phyloP scores from a whole-genome alignment of 2,888 invertebrate genomes.

The Malachius bipustulatus region DNA sequence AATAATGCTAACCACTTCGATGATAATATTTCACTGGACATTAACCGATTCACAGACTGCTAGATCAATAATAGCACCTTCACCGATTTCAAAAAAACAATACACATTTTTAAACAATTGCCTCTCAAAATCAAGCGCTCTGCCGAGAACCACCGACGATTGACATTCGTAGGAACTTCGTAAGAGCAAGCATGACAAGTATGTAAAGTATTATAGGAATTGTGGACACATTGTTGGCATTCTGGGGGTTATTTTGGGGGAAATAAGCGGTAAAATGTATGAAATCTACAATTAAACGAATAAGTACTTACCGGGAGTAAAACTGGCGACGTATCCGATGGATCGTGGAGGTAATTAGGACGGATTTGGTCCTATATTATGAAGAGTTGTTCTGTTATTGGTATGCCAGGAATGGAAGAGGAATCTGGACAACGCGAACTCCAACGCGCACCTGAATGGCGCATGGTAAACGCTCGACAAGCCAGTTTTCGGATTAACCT shows the following conservation, averaged over 20 bases:
- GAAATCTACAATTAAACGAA: constrained; percentile 45
- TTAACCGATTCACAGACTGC: no score
- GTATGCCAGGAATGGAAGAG: constrained; percentile 96
- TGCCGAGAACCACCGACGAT: constrained; percentile 34
- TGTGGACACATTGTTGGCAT: constrained; percentile 63
- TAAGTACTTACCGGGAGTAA: constrained; percentile 63
- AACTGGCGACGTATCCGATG: constrained; percentile 50
- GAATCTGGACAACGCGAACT: constrained; percentile 91
- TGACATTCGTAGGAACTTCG: constrained; percentile 35
- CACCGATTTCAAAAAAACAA: no score
- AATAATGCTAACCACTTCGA: no score
- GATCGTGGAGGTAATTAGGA: constrained; percentile 52
- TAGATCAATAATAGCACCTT: no score
- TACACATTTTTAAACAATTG: constrained; percentile 15
- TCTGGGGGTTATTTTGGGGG: constrained; percentile 53
- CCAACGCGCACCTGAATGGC: constrained; percentile 70
- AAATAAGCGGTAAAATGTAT: constrained; percentile 49
- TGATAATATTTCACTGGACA: no score
- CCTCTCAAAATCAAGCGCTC: constrained; percentile 30
- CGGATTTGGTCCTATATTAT: constrained; percentile 57
- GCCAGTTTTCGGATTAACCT: constrained; percentile 34
- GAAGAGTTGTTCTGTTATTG: constrained; percentile 65
- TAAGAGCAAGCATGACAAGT: constrained; percentile 62
- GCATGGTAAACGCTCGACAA: constrained; percentile 60
- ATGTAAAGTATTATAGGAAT: constrained; percentile 67